Conservation (phyloP, 2,113 vertebrate genomes). For the Siphamia tubifer region DNA sequence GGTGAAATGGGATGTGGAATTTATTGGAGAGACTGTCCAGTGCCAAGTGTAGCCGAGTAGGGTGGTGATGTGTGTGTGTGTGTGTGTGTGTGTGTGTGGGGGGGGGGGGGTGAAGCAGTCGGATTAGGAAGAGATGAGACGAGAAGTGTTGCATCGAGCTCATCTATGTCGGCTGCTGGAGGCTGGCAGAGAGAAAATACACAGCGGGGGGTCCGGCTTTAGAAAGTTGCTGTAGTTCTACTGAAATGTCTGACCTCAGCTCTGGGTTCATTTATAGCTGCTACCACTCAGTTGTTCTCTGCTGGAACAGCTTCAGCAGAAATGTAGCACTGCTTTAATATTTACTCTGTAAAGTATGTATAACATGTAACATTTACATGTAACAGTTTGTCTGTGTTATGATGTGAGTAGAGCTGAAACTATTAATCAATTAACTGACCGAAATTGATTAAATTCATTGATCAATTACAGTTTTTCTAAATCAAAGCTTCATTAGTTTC, state of each 20-base stretch:
- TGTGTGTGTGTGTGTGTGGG: background rate
- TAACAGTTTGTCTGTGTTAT: too few relatives aligned
- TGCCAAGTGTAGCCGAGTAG: slow-evolving; percentile 28
- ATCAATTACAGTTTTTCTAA: too few relatives aligned
- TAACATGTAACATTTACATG: too few relatives aligned
- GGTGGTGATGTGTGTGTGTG: background rate
- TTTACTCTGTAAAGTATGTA: too few relatives aligned
- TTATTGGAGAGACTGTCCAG: slow-evolving; percentile 40
- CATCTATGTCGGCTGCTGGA: slow-evolving; percentile 58
- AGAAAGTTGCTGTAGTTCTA: slow-evolving; percentile 43
- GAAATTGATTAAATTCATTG: too few relatives aligned
- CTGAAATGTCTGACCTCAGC: slow-evolving; percentile 50
- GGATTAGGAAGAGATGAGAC: slow-evolving; percentile 66
- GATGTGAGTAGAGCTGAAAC: too few relatives aligned
- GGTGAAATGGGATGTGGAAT: slow-evolving; percentile 56
- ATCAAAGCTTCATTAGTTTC: too few relatives aligned
- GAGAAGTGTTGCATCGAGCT: slow-evolving; percentile 41
- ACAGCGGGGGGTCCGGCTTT: slow-evolving; percentile 52
- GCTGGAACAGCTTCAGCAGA: background rate
- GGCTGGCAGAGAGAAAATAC: slow-evolving; percentile 51
- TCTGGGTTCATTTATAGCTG: slow-evolving; percentile 1
- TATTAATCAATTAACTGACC: too few relatives aligned
- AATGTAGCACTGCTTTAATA: background rate
- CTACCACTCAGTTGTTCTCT: background rate
- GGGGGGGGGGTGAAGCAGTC: background rate